Evolutionary conservation across 2,888 invertebrate species (phyloP).

Genomic region (Stegophylla sp.): DNA sequence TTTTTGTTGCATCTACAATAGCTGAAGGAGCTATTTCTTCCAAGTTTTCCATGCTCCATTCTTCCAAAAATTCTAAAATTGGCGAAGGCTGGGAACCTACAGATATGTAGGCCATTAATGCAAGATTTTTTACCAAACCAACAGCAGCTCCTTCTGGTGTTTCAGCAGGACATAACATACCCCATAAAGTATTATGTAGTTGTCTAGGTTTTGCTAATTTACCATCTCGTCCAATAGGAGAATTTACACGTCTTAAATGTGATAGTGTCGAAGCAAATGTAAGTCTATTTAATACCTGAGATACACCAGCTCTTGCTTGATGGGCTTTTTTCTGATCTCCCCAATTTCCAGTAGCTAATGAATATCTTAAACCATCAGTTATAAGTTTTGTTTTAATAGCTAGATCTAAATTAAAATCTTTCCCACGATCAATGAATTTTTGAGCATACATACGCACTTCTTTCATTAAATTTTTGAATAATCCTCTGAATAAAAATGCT

Average conservation of each 20-base stretch:
- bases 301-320: conserved; percentile 95
- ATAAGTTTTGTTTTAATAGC: conserved; percentile 97
- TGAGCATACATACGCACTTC: conserved; percentile 98
- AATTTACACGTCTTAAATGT: conserved; percentile 96
- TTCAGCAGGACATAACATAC: conserved; percentile 99
- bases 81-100: conserved; percentile 99
- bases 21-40: conserved; percentile 99
- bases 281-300: conserved; percentile 89
- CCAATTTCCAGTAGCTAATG: conserved; percentile 99
- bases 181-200: conserved; percentile 98
- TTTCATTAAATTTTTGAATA: conserved; percentile 95
- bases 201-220: conserved; percentile 99
- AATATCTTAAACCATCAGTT: conserved; percentile 96
- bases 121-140: conserved; percentile 97
- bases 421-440: conserved; percentile 97
- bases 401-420: conserved; percentile 96
- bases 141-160: conserved; percentile 98
- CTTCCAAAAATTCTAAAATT: conserved; percentile 99
- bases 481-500: conserved; percentile 94
- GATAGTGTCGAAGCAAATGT: conserved; percentile 99
- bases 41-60: conserved; percentile 99
- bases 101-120: conserved; percentile 99
- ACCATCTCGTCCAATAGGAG: conserved; percentile 98
- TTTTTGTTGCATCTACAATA: conserved; percentile 98
- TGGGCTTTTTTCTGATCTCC: conserved; percentile 99